These are phyloP conservation scores for Scaptomyza pallida DNA, from an alignment of 1,140 invertebrate species.

Conservation along the genomic window DNA sequence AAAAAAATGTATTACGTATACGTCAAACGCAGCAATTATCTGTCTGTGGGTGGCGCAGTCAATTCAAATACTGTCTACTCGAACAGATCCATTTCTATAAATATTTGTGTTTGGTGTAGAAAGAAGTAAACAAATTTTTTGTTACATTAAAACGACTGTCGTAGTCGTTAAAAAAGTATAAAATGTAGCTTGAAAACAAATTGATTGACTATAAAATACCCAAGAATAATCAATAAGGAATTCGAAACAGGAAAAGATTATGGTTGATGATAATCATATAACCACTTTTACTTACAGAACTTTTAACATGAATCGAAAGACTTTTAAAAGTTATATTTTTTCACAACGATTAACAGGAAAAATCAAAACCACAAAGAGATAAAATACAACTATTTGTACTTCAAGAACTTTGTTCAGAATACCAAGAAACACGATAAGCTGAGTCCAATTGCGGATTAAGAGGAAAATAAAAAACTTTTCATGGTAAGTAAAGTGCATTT, in stretches of 20 bases:
- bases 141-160: slow-evolving; percentile 29
- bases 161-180: slow-evolving; percentile 39
- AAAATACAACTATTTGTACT: background rate
- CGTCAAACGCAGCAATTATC: slow-evolving; percentile 70
- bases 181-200: background rate
- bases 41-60: slow-evolving; percentile 18
- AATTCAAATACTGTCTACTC: slow-evolving; percentile 4
- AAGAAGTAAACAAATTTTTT: slow-evolving; percentile 26
- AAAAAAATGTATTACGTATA: slow-evolving; percentile 52
- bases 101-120: background rate
- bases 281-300: too few species aligned
- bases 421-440: background rate
- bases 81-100: background rate
- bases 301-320: too few species aligned
- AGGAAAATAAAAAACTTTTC: background rate
- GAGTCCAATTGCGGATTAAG: background rate
- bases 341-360: background rate
- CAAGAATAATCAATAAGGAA: too few species aligned
- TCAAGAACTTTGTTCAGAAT: background rate
- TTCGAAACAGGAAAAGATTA: too few species aligned
- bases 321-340: background rate
- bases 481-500: background rate
- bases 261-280: too few species aligned
- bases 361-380: too few species aligned
- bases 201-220: slow-evolving; percentile 12